These are phyloP conservation scores for Vulpes vulpes DNA, from an alignment of 2,113 vertebrate species.

Conservation along the genomic window DNA sequence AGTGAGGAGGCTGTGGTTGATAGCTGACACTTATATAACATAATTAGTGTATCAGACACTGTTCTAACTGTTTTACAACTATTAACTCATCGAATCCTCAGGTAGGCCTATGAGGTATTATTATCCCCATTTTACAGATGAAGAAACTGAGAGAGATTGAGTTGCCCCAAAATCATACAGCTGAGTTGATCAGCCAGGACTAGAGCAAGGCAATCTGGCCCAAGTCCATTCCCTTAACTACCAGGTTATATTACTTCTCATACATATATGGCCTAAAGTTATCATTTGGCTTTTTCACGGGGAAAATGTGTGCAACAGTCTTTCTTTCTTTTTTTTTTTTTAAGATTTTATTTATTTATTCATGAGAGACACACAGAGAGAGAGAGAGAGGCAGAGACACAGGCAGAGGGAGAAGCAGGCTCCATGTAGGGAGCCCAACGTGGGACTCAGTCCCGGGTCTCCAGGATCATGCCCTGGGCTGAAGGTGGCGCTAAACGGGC, in stretches of 20 bases:
- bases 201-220: not conserved
- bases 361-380: too few relatives aligned
- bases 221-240: not conserved
- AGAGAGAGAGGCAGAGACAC: too few relatives aligned
- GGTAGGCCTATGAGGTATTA: not conserved
- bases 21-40: not conserved
- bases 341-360: too few relatives aligned
- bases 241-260: not conserved
- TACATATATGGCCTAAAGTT: not conserved
- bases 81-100: not conserved
- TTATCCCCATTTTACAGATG: conserved; percentile 25
- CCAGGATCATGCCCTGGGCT: too few relatives aligned
- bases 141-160: conserved; percentile 22
- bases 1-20: too few relatives aligned
- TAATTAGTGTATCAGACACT: not conserved
- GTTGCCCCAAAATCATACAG: not conserved
- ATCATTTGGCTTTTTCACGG: not conserved
- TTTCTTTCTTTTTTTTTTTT: not conserved
- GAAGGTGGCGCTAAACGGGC: too few relatives aligned
- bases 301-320: not conserved
- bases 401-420: too few relatives aligned
- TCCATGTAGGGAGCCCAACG: too few relatives aligned
- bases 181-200: not conserved
- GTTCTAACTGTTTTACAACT: not conserved
- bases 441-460: too few relatives aligned